Base-by-base conservation (phyloP, 1,140 invertebrate species). In the Hestina assimilis region DNA sequence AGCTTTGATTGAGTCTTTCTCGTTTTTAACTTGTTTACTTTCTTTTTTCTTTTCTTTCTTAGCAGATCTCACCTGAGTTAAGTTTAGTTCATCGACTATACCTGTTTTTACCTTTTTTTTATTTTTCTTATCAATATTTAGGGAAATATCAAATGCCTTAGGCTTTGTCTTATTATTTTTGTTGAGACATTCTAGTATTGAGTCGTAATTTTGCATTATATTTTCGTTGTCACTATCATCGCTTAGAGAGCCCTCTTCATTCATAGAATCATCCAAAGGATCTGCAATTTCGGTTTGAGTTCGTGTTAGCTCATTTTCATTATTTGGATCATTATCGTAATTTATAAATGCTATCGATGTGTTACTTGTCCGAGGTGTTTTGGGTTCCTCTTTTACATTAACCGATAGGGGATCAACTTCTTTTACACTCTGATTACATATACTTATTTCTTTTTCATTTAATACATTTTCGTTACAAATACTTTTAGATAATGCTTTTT, bases 71-170 rank as follows among this genome's bases (percentile, higher is more conserved):
- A 56, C 35, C 63, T 72, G 69, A n/a, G 84, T 87, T 4, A 87
- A 62, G 65, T 87, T 87, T n/a, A 87, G 62, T 50, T 86, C 58
- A 45, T 86, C 81, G 45, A 84, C 47, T 31, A 84, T 69, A 28
- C 69, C 11, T 60, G 52, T 46, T 56, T 67, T 54, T 53, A 50
- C 19, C 67, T 74, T 69, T 57, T 56, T 63, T 38, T 82, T 77
- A 7, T 19, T 29, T 60, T 80, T 76, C 52, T 70, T 75, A 20
- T 69, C 50, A 9, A 76, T 24, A 35, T 82, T 76, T 15, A 85
- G 60, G 5, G 82, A 84, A 14, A 61, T 69, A 29, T 87, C 69
- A 19, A 41, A 15, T 5, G 47, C 29, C 60, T 79, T 82, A 9
- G 48, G 21, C 42, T 74, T 69, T n/a, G 55, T 68, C 0, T 62